Conservation (phyloP, 2,113 vertebrate genomes). For the Cnemophilus loriae region DNA sequence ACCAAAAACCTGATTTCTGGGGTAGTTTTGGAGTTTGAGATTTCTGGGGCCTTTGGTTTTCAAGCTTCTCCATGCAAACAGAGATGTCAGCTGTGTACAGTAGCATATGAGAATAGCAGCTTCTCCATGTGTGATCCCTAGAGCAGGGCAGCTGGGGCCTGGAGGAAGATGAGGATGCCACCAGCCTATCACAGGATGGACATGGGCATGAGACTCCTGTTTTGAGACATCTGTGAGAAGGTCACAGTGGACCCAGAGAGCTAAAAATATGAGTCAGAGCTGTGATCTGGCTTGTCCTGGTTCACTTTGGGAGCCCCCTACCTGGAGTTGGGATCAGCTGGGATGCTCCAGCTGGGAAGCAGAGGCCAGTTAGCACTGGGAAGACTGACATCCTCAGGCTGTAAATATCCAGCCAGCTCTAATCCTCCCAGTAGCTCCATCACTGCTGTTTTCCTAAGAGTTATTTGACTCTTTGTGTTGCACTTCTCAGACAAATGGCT, state of each 20-base stretch:
- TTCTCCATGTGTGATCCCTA: neutral
- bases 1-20: neutral
- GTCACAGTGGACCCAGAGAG: neutral
- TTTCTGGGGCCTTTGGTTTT: neutral
- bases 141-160: neutral
- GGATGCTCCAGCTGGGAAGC: neutral
- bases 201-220: neutral
- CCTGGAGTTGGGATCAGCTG: neutral
- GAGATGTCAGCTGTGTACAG: neutral
- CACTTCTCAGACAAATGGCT: neutral
- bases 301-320: neutral
- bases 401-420: neutral
- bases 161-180: neutral
- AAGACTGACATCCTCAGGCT: neutral
- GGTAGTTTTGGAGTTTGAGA: neutral
- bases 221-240: neutral
- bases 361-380: neutral
- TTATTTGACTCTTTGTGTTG: conserved; percentile 46
- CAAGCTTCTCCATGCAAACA: neutral
- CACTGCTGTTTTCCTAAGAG: conserved; percentile 21
- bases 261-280: neutral
- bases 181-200: neutral
- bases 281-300: neutral
- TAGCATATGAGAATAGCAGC: fast-evolving
- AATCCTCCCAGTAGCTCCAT: neutral